A percentile compares a stretch with the other conserved stretches of the same genome.
These are phyloP conservation scores for Aphodius granarius DNA, from an alignment of 2,888 invertebrate species.

Conservation along the genomic window DNA sequence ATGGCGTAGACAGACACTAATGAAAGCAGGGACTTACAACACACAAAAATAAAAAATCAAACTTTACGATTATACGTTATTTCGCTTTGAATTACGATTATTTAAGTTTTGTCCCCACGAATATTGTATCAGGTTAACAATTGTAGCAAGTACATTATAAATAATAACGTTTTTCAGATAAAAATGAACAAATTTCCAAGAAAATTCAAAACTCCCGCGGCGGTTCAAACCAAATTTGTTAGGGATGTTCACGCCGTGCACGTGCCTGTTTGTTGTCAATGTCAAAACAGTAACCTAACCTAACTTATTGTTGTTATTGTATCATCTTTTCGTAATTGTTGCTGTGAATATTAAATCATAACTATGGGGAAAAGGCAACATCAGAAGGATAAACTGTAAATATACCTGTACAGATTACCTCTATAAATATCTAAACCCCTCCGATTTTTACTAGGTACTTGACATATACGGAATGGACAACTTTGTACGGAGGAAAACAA, in stretches of 20 bases:
- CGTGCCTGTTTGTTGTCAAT: background rate
- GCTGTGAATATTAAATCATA: constrained; percentile 10
- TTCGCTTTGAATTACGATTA: background rate
- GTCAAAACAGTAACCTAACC: constrained; percentile 3
- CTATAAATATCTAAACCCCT: constrained; percentile 18
- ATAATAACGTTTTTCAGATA: background rate
- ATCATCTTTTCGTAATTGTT: background rate
- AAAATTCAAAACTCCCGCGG: constrained; percentile 16
- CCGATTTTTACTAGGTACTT: constrained; percentile 64
- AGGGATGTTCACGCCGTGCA: constrained; percentile 8
- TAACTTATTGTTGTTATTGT: constrained; percentile 3
- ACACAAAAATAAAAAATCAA: constrained; percentile 29
- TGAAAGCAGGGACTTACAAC: constrained; percentile 37
- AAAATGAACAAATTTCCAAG: constrained; percentile 4
- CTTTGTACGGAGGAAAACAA: constrained; percentile 86
- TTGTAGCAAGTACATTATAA: background rate
- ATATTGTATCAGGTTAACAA: background rate
- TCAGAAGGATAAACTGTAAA: constrained; percentile 92
- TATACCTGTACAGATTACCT: constrained; percentile 21
- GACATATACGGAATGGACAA: constrained; percentile 87
- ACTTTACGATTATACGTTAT: background rate
- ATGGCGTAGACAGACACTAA: constrained; percentile 47
- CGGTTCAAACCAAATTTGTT: background rate
- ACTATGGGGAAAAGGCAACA: constrained; percentile 93
- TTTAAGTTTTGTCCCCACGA: background rate